Base-by-base conservation (phyloP, 2,888 invertebrate genomes). In the Megastigmus dorsalis region DNA sequence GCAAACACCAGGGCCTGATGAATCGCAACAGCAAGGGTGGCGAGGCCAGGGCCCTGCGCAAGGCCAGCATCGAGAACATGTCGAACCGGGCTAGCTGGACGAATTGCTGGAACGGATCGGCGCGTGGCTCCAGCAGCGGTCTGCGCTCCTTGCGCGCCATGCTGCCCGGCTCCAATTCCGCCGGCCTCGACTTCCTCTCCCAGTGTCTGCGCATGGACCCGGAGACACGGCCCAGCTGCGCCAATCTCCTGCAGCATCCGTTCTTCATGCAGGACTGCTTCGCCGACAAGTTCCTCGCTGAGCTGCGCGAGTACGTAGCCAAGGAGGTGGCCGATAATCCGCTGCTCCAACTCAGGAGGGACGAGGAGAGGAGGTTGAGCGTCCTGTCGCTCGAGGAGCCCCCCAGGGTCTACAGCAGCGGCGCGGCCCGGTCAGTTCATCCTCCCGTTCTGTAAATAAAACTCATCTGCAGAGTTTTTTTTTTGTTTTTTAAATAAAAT, bases 181-280 rank as follows among this genome's bases (percentile, higher is more conserved):
- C 83, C 0, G 88, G 90, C 30, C 82, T 89, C 20, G 91, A 92
- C 59, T 89, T 92, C 72, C 86, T 92, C 1, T 88, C 90, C 0
- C 90, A 90, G 43, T 91, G 91, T 79, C 83, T 91, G 63, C 88
- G 91, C 73, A 92, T 93, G 85, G 93, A 94, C 84, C 94, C 94
- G 0, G 88, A 90, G 0, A 88, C 90, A 0, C 86, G 95, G 1
- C 92, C 93, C 0, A 89, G 90, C 0, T 92, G 93, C 23, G 88
- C 90, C 0, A 90, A 91, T 23, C 88, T 95, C n/a, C 87, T 95
- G 7, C 90, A 92, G 54, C 93, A 94, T 83, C 86, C 88, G 74
- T 92, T 93, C 81, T 94, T 95, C 84, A 89, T 89, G 1, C 90
- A 91, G 75, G 93, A 94, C 59, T 89, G 90, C 26, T 94, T 94